Evolutionary conservation across 2,797 vertebrate genomes (phyloP).

Genomic region (Fratercula arctica): DNA sequence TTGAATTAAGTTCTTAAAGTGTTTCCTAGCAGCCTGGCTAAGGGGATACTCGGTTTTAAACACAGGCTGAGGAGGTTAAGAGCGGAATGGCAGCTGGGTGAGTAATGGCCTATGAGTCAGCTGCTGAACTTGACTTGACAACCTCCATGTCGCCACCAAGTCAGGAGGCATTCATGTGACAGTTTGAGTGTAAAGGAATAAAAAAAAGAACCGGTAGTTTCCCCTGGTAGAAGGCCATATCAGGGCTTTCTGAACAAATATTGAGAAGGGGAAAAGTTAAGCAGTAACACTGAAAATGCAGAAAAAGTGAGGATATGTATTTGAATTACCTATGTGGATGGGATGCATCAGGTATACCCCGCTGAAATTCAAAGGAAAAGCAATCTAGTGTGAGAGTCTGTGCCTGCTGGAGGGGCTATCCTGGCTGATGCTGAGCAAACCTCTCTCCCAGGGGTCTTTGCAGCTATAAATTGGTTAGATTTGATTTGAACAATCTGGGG

Average conservation of each 20-base stretch:
- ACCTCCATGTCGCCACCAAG: neutral
- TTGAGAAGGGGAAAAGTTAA: neutral
- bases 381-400: neutral
- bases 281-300: neutral
- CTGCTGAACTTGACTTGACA: constrained; percentile 40
- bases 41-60: neutral
- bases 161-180: constrained; percentile 4
- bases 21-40: constrained; percentile 23
- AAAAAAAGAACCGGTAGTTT: neutral
- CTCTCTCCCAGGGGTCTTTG: neutral
- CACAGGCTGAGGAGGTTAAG: constrained; percentile 27
- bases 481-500: neutral
- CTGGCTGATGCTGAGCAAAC: neutral
- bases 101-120: constrained; percentile 49
- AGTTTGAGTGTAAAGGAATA: constrained; percentile 12
- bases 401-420: neutral
- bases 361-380: neutral
- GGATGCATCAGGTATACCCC: neutral
- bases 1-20: constrained; percentile 11
- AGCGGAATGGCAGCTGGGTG: neutral
- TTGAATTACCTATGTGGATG: neutral
- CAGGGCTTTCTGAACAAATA: neutral
- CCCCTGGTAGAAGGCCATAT: neutral
- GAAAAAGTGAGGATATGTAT: neutral
- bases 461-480: neutral